A percentile compares a stretch with the other conserved stretches of the same genome.
These are phyloP conservation scores for Mustela nigripes DNA, from an alignment of 2,113 vertebrate genomes.

Conservation along the genomic window DNA sequence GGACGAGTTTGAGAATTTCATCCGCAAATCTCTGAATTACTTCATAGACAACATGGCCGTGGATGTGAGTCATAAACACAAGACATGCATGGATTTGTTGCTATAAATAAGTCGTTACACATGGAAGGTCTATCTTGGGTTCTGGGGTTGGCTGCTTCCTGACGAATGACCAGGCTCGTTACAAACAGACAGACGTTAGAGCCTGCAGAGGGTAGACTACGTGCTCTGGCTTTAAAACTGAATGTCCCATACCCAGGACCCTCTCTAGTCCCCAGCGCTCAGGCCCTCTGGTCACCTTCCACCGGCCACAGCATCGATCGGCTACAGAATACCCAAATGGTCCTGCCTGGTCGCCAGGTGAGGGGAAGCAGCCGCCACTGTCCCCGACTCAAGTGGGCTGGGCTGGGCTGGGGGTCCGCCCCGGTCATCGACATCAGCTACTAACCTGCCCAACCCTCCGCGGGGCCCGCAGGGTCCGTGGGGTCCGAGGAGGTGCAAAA, in stretches of 20 bases:
- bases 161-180: not conserved
- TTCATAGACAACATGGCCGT: slow-evolving; percentile 87
- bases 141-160: not conserved
- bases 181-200: not conserved
- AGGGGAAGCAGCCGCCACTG: rapidly evolving
- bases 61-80: slow-evolving; percentile 62
- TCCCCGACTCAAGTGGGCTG: rapidly evolving
- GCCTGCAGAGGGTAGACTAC: not conserved
- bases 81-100: rapidly evolving
- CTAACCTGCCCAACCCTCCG: not conserved
- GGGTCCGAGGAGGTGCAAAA: rapidly evolving
- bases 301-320: rapidly evolving
- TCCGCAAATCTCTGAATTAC: slow-evolving; percentile 86
- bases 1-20: slow-evolving; percentile 82
- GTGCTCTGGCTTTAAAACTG: not conserved
- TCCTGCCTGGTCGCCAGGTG: rapidly evolving
- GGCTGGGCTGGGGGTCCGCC: rapidly evolving
- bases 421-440: not conserved
- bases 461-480: rapidly evolving
- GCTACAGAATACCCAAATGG: not conserved
- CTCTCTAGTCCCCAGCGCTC: not conserved
- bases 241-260: not conserved
- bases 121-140: not conserved
- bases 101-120: slow-evolving; percentile 50
- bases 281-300: not conserved